Conservation (phyloP, 2,888 invertebrate genomes). For the Periphyllus acericola region DNA sequence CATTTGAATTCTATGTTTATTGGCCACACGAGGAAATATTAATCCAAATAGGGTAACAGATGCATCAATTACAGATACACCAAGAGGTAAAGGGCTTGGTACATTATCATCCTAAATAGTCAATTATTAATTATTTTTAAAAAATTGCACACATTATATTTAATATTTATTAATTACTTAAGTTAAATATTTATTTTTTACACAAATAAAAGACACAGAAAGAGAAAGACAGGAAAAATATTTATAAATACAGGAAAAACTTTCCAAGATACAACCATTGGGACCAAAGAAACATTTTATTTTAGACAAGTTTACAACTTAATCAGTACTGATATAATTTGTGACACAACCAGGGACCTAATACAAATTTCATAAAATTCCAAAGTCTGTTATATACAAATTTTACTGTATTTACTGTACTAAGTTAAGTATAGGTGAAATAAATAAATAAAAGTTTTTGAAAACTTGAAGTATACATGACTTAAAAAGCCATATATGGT, state of each 20-base stretch:
- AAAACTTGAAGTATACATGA: too few relatives aligned
- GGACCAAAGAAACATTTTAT: background rate
- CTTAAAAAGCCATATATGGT: too few relatives aligned
- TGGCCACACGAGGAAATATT: slow-evolving; percentile 92
- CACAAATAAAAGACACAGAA: background rate
- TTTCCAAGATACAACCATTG: background rate
- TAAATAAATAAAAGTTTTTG: background rate
- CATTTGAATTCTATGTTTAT: slow-evolving; percentile 97
- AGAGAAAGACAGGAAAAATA: background rate
- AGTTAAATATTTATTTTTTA: background rate
- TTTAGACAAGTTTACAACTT: background rate
- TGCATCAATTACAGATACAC: slow-evolving; percentile 95
- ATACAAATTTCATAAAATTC: too few relatives aligned
- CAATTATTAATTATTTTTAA: slow-evolving; percentile 58
- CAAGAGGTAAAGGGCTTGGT: slow-evolving; percentile 87
- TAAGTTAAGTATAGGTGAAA: background rate
- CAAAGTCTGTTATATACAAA: too few relatives aligned
- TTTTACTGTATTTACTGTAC: too few relatives aligned
- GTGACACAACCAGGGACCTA: too few relatives aligned
- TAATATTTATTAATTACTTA: background rate
- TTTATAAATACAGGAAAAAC: background rate
- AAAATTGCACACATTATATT: background rate
- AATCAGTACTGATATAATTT: too few relatives aligned
- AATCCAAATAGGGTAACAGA: slow-evolving; percentile 92
- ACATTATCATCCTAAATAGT: slow-evolving; percentile 72